phyloP scores from a whole-genome alignment of 2,888 invertebrate genomes.

The Coenonympha glycerion region DNA sequence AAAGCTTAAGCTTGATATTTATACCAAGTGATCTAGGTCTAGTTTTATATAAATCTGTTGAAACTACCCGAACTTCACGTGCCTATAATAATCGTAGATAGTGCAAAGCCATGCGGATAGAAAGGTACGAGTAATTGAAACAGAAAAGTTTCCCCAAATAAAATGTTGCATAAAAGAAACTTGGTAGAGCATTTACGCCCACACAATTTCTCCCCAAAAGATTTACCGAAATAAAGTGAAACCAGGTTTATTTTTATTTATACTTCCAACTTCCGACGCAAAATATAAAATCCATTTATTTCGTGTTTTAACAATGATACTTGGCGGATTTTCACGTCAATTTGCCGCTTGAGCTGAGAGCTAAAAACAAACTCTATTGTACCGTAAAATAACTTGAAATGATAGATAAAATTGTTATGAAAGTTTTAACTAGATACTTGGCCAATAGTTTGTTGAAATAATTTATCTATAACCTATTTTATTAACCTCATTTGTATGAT shows the following conservation, averaged over 20 bases:
- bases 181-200: background rate
- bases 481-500: no score
- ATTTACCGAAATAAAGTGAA: background rate
- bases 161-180: background rate
- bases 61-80: no score
- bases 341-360: constrained; percentile 5
- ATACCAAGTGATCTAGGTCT: no score
- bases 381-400: constrained; percentile 6
- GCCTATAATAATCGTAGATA: no score
- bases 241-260: constrained; percentile 3
- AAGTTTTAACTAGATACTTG: background rate
- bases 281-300: no score
- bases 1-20: no score
- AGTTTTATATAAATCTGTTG: no score
- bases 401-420: background rate
- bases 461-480: background rate
- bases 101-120: no score
- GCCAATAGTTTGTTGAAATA: background rate
- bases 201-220: background rate
- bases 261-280: no score
- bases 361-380: constrained; percentile 3
- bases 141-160: background rate
- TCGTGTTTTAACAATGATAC: constrained; percentile 1
- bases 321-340: constrained; percentile 5
- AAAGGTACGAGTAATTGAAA: no score